Base-by-base conservation (phyloP, 2,113 vertebrate genomes). In the Pao palembangensis region DNA sequence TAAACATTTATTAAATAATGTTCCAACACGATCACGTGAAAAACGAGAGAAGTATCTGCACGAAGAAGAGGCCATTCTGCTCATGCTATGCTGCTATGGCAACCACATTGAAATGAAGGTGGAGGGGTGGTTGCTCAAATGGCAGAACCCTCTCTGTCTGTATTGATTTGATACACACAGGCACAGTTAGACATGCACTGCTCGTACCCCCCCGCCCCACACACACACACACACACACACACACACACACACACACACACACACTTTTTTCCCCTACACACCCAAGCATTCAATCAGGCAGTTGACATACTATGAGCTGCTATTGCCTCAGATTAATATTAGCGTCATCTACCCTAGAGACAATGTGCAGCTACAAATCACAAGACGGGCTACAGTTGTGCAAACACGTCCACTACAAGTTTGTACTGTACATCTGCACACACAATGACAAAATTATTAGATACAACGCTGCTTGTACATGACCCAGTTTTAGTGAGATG, bases 161-260 rank as follows among this genome's bases (percentile, higher is more conserved):
- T 87, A 86, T 90, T 83, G 86, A 87, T 88, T 71, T 63, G 69
- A 66, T 75, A 75, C 70, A 42, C 69, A 66, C 64, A 49, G 16
- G 47, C 43, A 15, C 58, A 56, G 60, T 59, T 48, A 61, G 58
- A 57, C 66, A 81, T 7, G 18, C 44, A 54, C 38, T 6, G 69
- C 59, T 74, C 31, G 72, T 69, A 73, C 62, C 43, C 61, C 72
- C 76, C 13, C n/a, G n/a, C n/a, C n/a, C n/a, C n/a, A n/a, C n/a
- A n/a, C n/a, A n/a, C n/a, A n/a, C n/a, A n/a, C n/a, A n/a, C n/a
- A n/a, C n/a, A n/a, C n/a, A n/a, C n/a, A n/a, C n/a, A n/a, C n/a
- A n/a, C n/a, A n/a, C n/a, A n/a, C n/a, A n/a, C n/a, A n/a, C n/a
- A n/a, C n/a, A n/a, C n/a, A n/a, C n/a, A n/a, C n/a, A n/a, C n/a